A percentile compares a stretch with the other conserved stretches of the same genome.
These are phyloP conservation scores for Stenichneumon culpator DNA, from an alignment of 2,888 invertebrate genomes.

Conservation along the genomic window DNA sequence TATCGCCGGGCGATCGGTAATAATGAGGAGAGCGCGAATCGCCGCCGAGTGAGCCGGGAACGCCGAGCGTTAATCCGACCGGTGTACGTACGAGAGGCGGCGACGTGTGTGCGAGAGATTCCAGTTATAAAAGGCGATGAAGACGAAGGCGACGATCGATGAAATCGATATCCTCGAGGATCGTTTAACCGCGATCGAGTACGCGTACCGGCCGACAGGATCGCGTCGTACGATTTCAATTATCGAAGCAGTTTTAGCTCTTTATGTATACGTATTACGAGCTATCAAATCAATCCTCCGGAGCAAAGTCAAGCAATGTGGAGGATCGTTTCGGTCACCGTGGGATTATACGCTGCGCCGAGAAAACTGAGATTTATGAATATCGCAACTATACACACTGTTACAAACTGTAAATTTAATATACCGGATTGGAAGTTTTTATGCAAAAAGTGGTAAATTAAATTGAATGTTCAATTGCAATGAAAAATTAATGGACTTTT, in stretches of 20 bases:
- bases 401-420: too few relatives aligned
- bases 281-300: not conserved
- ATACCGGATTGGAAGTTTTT: too few relatives aligned
- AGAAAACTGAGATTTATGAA: not conserved
- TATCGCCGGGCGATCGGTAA: slow-evolving; percentile 43
- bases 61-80: slow-evolving; percentile 28
- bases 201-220: not conserved
- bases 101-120: not conserved
- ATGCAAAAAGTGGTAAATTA: too few relatives aligned
- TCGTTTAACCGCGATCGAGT: slow-evolving; percentile 37
- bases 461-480: too few relatives aligned
- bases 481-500: too few relatives aligned
- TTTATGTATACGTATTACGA: slow-evolving; percentile 1
- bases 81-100: not conserved
- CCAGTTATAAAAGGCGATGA: slow-evolving; percentile 9
- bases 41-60: not conserved
- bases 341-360: not conserved
- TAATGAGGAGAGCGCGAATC: slow-evolving; percentile 30
- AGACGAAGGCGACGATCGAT: slow-evolving; percentile 26
- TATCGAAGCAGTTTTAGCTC: slow-evolving; percentile 28
- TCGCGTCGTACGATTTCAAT: slow-evolving; percentile 54
- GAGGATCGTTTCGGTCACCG: not conserved
- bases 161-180: slow-evolving; percentile 43
- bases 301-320: not conserved
- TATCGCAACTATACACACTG: not conserved